Evolutionary conservation across 2,797 vertebrate species (phyloP).

Genomic region (Syndactyla subalaris): DNA sequence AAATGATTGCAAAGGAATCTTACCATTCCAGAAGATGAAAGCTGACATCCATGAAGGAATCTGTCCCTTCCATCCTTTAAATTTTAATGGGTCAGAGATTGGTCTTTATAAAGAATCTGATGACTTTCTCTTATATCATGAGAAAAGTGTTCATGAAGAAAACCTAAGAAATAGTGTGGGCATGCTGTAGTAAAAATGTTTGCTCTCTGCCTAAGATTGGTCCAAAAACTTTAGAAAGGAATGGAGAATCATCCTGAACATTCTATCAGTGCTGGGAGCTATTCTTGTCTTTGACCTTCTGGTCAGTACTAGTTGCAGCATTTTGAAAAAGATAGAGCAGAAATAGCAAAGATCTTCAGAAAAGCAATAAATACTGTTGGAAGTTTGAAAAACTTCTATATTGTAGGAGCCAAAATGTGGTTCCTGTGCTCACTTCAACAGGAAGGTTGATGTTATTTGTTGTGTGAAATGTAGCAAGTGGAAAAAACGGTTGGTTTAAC

Average conservation of each 20-base stretch:
- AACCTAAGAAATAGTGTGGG: neutral
- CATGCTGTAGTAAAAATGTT: neutral
- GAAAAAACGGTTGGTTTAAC: neutral
- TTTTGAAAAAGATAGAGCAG: neutral
- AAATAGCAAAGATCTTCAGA: neutral
- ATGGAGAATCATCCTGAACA: neutral
- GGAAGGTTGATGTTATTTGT: neutral
- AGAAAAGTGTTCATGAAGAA: neutral
- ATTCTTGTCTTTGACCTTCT: conserved; percentile 14
- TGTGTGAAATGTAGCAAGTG: neutral
- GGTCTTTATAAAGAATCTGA: neutral
- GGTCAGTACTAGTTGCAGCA: neutral
- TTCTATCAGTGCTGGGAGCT: neutral
- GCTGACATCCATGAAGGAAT: neutral
- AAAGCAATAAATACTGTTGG: neutral
- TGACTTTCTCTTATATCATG: neutral
- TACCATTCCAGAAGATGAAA: neutral
- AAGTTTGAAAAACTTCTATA: neutral
- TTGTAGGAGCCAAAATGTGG: neutral
- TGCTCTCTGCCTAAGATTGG: neutral
- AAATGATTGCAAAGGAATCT: neutral
- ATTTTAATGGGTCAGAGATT: neutral
- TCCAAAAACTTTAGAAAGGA: neutral
- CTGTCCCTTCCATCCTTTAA: neutral
- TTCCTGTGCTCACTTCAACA: neutral